Evolutionary conservation across 2,888 invertebrate species (phyloP).

Genomic region (Gibbula magus): DNA sequence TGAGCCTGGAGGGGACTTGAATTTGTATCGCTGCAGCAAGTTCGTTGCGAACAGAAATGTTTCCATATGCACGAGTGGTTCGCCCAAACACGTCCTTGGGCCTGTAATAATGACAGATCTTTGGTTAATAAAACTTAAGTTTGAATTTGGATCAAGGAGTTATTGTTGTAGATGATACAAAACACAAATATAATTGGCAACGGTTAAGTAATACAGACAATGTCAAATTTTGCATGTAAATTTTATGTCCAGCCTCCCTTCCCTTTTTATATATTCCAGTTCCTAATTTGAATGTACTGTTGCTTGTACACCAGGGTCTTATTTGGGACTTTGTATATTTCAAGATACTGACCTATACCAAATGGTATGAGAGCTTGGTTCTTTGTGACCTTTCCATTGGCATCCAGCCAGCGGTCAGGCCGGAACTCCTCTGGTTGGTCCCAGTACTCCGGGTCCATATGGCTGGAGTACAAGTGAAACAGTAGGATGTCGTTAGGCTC

Average conservation of each 20-base stretch:
- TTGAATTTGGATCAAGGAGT: too few species aligned
- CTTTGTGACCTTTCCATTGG: conserved; percentile 35
- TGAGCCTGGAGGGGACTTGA: conserved; percentile 23
- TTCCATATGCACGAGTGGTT: conserved; percentile 37
- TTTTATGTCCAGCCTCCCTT: too few species aligned
- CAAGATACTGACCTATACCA: conserved; percentile 30
- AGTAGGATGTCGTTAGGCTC: conserved; percentile 33
- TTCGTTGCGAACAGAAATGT: conserved; percentile 37
- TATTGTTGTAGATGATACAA: neutral
- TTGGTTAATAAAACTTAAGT: too few species aligned
- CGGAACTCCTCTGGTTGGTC: conserved; percentile 37
- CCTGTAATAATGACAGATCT: conserved; percentile 27
- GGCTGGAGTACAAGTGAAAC: conserved; percentile 41
- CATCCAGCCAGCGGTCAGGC: conserved; percentile 45
- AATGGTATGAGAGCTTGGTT: conserved; percentile 41
- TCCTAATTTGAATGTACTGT: too few species aligned
- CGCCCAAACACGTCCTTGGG: conserved; percentile 37
- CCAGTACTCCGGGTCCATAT: conserved; percentile 45
- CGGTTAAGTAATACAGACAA: too few species aligned
- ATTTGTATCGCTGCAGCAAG: conserved; percentile 34
- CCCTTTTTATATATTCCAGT: too few species aligned
- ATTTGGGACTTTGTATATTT: too few species aligned
- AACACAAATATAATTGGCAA: too few species aligned
- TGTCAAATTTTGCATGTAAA: too few species aligned
- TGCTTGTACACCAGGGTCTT: too few species aligned